Base-by-base conservation (phyloP, 2,797 vertebrate genomes). In the Hypotaenidia okinawae region DNA sequence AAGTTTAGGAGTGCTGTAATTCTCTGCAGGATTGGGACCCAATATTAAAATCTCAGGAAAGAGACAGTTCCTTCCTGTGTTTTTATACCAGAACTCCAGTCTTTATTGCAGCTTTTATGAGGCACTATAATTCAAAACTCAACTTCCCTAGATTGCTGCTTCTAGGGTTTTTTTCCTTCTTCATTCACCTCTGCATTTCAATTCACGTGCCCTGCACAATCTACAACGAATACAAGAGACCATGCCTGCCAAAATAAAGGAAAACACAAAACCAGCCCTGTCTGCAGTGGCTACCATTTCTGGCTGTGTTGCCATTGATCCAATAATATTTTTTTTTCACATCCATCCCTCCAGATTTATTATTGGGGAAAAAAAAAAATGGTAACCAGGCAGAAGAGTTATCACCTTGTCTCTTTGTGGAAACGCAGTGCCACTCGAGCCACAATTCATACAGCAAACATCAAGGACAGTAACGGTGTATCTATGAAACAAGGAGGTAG, bases 31-130 rank as follows among this genome's bases (percentile, higher is more conserved):
- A 92, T 85, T 92, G 55, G 68, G 68, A 82, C 8, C 68, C 64
- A 89, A 67, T 67, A 84, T 77, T 93, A 82, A 90, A 93, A 95
- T 85, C 75, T 90, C 11, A 8, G 77, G 64, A 95, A 89, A 77
- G 58, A 89, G 89, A 90, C 49, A 70, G 67, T 79, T 93, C 59
- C 64, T 94, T 94, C 80, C 75, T 89, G 81, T 94, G 85, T 92
- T 94, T 96, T 87, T 87, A 84, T 64, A 95, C 68, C 30, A 77
- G 57, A 80, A 58, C 58, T 57, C 37, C 11, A 16, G 61, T 54
- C 64, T 91, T 95, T 94, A 96, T 9, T 92, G 86, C 78, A 87
- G 75, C 41, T 95, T 96, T 95, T 96, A 95, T 32, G 81, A 90
- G 57, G 59, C 25, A 24, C 90, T 58, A 37, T 90, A 96, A 94